These are phyloP conservation scores for Octopus bimaculoides DNA, from an alignment of 1,140 invertebrate genomes.

Conservation along the genomic window DNA sequence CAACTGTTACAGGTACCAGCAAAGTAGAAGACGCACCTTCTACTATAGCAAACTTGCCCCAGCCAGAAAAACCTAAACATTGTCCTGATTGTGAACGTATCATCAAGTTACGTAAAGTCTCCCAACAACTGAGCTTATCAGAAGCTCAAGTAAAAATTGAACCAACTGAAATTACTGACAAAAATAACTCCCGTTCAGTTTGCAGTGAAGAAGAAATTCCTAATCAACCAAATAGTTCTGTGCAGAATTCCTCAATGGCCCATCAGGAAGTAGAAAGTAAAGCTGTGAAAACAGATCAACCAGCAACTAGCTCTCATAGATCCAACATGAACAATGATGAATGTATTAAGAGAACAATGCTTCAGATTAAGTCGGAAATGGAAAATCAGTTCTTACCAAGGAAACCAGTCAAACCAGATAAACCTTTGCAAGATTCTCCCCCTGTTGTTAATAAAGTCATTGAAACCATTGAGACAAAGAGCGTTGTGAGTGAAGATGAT, in stretches of 20 bases:
- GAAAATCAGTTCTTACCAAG: background rate
- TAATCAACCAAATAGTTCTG: background rate
- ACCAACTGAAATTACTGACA: background rate
- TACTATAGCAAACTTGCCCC: background rate
- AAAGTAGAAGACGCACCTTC: background rate
- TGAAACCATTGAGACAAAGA: no score
- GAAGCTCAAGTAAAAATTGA: background rate
- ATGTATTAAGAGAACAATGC: background rate
- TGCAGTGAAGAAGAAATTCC: background rate
- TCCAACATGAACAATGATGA: background rate
- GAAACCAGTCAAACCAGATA: no score
- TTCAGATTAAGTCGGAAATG: background rate
- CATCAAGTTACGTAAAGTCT: constrained; percentile 1
- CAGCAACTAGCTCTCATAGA: background rate
- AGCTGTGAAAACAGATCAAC: background rate
- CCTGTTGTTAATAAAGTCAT: no score
- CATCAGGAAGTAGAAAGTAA: background rate
- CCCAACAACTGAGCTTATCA: background rate
- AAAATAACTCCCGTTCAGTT: background rate
- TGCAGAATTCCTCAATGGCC: background rate
- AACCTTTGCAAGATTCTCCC: no score
- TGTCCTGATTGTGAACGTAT: constrained; percentile 8
- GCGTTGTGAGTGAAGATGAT: no score
- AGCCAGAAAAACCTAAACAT: background rate
- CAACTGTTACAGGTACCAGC: background rate